A percentile compares a stretch with the other conserved stretches of the same genome.
Evolutionary conservation across 92 coral and sea anemone genomes (phyloP).

Genomic region (Montipora capitata): DNA sequence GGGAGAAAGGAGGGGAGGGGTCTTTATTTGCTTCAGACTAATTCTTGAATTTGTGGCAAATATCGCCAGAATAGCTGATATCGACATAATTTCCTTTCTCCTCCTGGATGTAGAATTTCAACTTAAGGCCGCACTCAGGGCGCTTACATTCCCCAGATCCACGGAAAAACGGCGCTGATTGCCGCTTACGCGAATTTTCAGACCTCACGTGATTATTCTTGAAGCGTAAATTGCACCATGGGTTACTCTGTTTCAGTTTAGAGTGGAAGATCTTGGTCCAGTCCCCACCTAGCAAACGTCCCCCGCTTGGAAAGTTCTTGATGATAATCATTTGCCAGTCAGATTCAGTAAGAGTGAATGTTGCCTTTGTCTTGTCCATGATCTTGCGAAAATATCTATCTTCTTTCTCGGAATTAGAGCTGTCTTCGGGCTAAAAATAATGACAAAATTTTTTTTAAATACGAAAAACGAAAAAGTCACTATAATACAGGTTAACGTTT

Average conservation of each 20-base stretch:
- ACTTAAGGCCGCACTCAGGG: slow-evolving; percentile 25
- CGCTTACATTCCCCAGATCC: slow-evolving; percentile 39
- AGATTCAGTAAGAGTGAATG: slow-evolving; percentile 12
- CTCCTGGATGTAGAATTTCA: slow-evolving; percentile 16
- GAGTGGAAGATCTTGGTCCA: slow-evolving; percentile 38
- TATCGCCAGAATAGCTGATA: neutral
- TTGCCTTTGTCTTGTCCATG: slow-evolving; percentile 9
- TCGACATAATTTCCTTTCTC: slow-evolving; percentile 39
- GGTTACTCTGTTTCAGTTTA: slow-evolving; percentile 31
- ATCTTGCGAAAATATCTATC: slow-evolving; percentile 6
- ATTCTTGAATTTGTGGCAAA: neutral
- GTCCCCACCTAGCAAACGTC: slow-evolving; percentile 28
- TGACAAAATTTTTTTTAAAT: too few relatives aligned
- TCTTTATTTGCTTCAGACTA: neutral
- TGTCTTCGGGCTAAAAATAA: neutral
- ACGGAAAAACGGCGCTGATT: slow-evolving; percentile 36
- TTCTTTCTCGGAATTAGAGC: slow-evolving; percentile 9
- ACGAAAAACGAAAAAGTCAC: too few relatives aligned
- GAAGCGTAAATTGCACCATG: slow-evolving; percentile 49
- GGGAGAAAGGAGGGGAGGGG: neutral
- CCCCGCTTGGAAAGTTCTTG: slow-evolving; percentile 25
- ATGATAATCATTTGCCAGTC: slow-evolving; percentile 28
- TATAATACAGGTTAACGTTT: too few relatives aligned
- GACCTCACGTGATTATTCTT: slow-evolving; percentile 45
- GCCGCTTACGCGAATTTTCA: slow-evolving; percentile 27